These are phyloP conservation scores for Corbicula japonica DNA, from an alignment of 2,888 invertebrate genomes.

Conservation along the genomic window DNA sequence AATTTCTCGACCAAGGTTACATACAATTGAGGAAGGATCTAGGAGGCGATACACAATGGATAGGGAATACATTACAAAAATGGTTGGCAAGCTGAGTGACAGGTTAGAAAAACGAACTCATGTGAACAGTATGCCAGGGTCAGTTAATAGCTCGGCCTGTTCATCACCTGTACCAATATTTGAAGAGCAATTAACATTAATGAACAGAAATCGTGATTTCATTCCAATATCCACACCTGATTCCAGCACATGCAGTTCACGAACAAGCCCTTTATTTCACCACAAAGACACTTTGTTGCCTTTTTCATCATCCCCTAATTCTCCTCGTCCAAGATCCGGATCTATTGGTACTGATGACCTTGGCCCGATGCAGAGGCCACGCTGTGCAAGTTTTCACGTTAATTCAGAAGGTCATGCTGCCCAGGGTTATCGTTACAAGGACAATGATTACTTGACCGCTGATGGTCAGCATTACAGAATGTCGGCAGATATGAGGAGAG, in stretches of 20 bases:
- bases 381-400: slow-evolving; percentile 82
- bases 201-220: slow-evolving; percentile 74
- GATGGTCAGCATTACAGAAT: slow-evolving; percentile 72
- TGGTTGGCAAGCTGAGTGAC: slow-evolving; percentile 78
- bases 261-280: slow-evolving; percentile 76
- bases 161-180: slow-evolving; percentile 79
- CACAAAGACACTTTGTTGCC: slow-evolving; percentile 73
- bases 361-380: slow-evolving; percentile 73
- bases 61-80: slow-evolving; percentile 80
- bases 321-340: slow-evolving; percentile 77
- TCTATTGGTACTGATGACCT: slow-evolving; percentile 79
- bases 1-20: slow-evolving; percentile 78
- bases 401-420: slow-evolving; percentile 81
- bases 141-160: slow-evolving; percentile 77
- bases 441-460: slow-evolving; percentile 61
- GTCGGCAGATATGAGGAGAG: slow-evolving; percentile 79
- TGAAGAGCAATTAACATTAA: slow-evolving; percentile 73
- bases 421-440: slow-evolving; percentile 67
- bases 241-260: slow-evolving; percentile 71
- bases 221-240: slow-evolving; percentile 77
- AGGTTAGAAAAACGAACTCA: slow-evolving; percentile 75
- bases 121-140: slow-evolving; percentile 80
- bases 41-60: slow-evolving; percentile 80
- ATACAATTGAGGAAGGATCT: slow-evolving; percentile 81
- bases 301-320: slow-evolving; percentile 72